Percentiles rank a stretch among this genome's conserved stretches.
Evolutionary conservation across 2,113 vertebrate species (phyloP).

Genomic region (Noctilio leporinus): DNA sequence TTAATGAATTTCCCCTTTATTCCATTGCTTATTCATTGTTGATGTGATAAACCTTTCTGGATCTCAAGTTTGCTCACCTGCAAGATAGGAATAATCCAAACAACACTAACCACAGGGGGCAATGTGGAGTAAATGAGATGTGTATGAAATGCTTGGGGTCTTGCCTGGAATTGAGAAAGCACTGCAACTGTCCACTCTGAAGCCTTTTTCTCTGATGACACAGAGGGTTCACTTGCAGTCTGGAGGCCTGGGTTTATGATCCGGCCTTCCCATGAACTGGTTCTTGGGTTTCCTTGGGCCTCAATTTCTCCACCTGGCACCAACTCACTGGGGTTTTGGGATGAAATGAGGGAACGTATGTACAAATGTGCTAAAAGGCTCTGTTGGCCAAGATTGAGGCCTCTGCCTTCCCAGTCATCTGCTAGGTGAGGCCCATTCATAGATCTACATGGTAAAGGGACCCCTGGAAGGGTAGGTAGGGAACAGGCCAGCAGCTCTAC

Average conservation of each 20-base stretch:
- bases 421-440: not conserved
- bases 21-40: not conserved
- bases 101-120: fast-evolving
- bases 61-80: not conserved
- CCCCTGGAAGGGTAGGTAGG: fast-evolving
- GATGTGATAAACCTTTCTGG: not conserved
- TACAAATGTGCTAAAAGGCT: not conserved
- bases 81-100: not conserved
- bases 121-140: fast-evolving
- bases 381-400: not conserved
- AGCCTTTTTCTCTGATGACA: not conserved
- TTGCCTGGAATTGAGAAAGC: not conserved
- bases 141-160: fast-evolving
- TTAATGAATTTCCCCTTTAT: too few relatives aligned
- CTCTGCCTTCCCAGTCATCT: not conserved
- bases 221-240: not conserved
- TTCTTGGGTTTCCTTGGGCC: not conserved
- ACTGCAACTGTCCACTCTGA: fast-evolving
- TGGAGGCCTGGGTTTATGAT: not conserved
- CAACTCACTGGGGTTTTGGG: not conserved
- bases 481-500: not conserved
- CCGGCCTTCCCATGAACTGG: not conserved
- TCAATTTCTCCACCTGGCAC: not conserved
- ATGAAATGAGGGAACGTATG: not conserved
- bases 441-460: not conserved